Evolutionary conservation across 2,888 invertebrate genomes (phyloP), one percentile per base, ranked within the genome.

Genomic region (Stomorhina lunata): DNA sequence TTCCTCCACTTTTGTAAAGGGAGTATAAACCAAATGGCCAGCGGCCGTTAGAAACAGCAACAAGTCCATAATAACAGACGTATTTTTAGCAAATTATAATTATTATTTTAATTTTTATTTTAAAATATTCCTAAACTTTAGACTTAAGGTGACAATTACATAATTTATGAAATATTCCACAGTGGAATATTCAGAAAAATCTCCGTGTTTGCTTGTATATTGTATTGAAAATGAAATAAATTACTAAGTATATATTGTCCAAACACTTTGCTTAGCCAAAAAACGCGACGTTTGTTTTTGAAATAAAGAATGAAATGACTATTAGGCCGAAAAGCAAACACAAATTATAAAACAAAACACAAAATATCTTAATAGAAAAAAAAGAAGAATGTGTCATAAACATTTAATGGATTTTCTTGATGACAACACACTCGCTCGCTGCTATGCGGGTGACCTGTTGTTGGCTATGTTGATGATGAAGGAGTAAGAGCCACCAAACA

Each of bases 1-100:
- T 92, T 99, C 99, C 92, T 99, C 99, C 65, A 99, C 99, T 95
- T 99, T 99, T 4, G 98, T 99, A 90, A 95, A 99, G 68, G 99
- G 99, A 89, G 98, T 98, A 87, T 96, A 93, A 84, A 97, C 90
- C 78, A 98, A 92, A 91, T 97, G 96, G 86, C 95, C 93, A 86
- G 94, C 93, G 80, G 96, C 95, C 86, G 96, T 93, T 85, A 96
- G 92, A 90, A 95, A 93, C 87, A 96, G 92, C 90, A 96, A 92
- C 88, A 95, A 93, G 90, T 95, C 95, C 95, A 96, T 96, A 48
- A 65, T 83, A 25, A 32, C 34, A 6, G 6, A 59, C 22, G 37
- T 17, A 15, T 9, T 15, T 61, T 55, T 17, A 27, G 17, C 10
- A 12, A 1, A 66, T 48, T n/a, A 20, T 4, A 9, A 34, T 22